Conservation (phyloP, 1,140 invertebrate genomes). For the Papilio polytes region DNA sequence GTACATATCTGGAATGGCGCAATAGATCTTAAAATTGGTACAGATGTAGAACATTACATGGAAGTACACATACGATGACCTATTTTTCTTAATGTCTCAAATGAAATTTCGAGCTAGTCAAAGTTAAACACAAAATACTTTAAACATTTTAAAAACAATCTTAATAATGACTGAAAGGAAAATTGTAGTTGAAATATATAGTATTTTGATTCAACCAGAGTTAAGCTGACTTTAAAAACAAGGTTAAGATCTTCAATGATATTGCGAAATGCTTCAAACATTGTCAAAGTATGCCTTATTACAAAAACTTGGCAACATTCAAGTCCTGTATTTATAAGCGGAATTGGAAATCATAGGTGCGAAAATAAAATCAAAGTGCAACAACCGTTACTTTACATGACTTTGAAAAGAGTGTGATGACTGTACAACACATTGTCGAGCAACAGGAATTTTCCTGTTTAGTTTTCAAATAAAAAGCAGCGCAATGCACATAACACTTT, state of each 20-base stretch:
- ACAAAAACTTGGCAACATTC: neutral
- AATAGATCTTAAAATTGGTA: no score
- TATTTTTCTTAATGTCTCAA: no score
- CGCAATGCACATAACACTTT: neutral
- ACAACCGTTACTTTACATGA: constrained; percentile 38
- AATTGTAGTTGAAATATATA: neutral
- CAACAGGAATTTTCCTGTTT: neutral
- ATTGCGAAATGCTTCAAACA: no score
- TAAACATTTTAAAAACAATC: no score
- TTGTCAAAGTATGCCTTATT: neutral
- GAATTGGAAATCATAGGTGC: neutral
- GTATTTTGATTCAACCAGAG: no score
- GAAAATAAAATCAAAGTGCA: constrained; percentile 26
- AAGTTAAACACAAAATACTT: no score
- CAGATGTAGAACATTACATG: no score
- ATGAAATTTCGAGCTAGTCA: no score
- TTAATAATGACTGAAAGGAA: neutral
- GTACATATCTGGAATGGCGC: no score
- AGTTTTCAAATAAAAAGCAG: neutral
- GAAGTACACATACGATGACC: no score
- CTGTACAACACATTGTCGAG: constrained; percentile 10
- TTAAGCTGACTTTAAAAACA: no score
- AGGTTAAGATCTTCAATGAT: no score
- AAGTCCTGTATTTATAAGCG: neutral
- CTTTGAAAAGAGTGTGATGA: constrained; percentile 19